phyloP scores from a whole-genome alignment of 2,888 invertebrate species.

The Syrista parreyssii region DNA sequence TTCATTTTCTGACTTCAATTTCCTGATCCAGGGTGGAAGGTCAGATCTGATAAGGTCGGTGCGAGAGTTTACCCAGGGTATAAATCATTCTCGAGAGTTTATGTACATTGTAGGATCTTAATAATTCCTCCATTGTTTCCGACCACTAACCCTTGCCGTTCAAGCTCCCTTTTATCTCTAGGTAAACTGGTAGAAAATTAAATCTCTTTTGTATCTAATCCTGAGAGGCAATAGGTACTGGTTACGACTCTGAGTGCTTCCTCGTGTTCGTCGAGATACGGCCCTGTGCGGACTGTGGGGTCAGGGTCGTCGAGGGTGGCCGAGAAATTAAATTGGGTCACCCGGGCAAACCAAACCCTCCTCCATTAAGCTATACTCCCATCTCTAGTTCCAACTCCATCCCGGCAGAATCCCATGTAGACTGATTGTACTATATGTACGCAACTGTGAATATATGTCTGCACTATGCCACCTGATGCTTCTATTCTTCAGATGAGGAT shows the following conservation, averaged over 20 bases:
- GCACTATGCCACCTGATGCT: slow-evolving; percentile 3
- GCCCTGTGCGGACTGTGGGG: slow-evolving; percentile 32
- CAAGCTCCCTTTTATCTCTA: neutral
- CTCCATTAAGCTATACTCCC: neutral
- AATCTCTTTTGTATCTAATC: neutral
- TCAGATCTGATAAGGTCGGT: neutral
- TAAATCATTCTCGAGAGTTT: neutral
- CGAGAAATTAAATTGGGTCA: slow-evolving; percentile 36
- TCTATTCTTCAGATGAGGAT: neutral
- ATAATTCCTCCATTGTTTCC: neutral
- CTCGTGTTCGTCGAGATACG: slow-evolving; percentile 8
- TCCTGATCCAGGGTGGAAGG: neutral
- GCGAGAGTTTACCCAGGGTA: neutral
- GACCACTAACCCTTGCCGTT: neutral
- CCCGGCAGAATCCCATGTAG: neutral
- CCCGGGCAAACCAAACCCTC: slow-evolving; percentile 33
- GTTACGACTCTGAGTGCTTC: neutral
- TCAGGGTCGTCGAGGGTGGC: slow-evolving; percentile 36
- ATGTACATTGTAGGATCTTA: neutral
- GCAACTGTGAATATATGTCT: neutral
- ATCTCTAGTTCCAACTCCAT: neutral
- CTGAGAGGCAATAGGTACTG: neutral
- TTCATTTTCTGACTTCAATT: neutral
- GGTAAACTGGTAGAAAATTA: neutral
- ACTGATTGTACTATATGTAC: neutral